phyloP scores from a whole-genome alignment of 2,113 vertebrate genomes.

The Phalacrocorax carbo region DNA sequence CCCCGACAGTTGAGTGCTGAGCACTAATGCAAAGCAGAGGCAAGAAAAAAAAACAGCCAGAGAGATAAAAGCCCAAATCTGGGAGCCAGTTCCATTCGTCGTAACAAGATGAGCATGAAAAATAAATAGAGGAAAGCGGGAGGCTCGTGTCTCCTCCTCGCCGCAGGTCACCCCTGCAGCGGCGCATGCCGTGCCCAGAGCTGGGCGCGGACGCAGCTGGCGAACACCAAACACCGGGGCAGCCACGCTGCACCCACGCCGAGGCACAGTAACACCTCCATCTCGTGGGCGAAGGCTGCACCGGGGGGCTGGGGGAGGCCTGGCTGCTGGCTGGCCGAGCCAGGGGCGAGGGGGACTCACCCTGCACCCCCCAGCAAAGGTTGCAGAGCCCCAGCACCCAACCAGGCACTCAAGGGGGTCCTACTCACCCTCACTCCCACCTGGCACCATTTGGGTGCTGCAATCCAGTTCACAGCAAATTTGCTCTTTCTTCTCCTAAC shows the following conservation, averaged over 20 bases:
- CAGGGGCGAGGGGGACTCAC: background rate
- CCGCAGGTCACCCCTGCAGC: background rate
- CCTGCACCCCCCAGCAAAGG: background rate
- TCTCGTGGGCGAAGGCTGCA: background rate
- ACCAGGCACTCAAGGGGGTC: background rate
- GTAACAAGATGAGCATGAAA: background rate
- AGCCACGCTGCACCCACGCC: background rate
- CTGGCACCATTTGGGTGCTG: background rate
- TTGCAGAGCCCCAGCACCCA: background rate
- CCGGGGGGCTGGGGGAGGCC: background rate
- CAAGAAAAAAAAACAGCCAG: background rate
- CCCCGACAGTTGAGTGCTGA: accelerated
- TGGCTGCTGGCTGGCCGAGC: background rate
- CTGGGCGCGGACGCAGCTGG: too few relatives aligned
- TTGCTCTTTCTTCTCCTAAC: background rate
- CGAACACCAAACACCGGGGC: accelerated
- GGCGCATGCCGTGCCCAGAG: background rate
- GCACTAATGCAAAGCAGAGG: background rate
- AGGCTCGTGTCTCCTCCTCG: accelerated
- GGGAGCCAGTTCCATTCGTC: background rate
- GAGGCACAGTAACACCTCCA: background rate
- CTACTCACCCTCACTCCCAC: background rate
- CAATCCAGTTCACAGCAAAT: background rate
- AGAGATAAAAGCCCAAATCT: background rate
- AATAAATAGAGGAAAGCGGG: background rate